A percentile compares a stretch with the other conserved stretches of the same genome.
These are phyloP conservation scores for Rhinella marina DNA, from an alignment of 2,797 vertebrate species.

Conservation along the genomic window DNA sequence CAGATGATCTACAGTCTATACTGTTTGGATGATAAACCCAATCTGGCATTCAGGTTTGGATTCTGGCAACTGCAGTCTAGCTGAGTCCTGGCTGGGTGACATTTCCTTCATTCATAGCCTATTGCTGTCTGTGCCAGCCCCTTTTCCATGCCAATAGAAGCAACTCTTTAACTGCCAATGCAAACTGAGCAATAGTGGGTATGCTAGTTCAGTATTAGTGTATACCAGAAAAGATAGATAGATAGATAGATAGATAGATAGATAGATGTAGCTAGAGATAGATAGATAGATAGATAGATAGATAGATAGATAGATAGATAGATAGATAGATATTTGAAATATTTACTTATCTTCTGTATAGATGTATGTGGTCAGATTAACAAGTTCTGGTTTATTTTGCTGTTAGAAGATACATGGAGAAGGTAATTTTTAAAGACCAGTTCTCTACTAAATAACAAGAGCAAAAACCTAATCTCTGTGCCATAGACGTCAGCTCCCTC, in stretches of 20 bases:
- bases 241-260: too few relatives aligned
- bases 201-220: not conserved
- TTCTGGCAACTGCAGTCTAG: constrained; percentile 18
- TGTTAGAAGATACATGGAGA: not conserved
- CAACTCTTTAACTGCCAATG: not conserved
- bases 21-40: constrained; percentile 32
- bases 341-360: not conserved
- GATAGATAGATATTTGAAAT: too few relatives aligned
- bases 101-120: constrained; percentile 38
- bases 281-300: too few relatives aligned
- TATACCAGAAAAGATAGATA: not conserved
- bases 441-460: not conserved
- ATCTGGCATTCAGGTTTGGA: constrained; percentile 21
- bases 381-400: not conserved
- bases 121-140: constrained; percentile 16
- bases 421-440: not conserved
- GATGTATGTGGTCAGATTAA: not conserved
- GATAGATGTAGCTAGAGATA: not conserved
- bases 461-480: not conserved
- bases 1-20: constrained; percentile 17
- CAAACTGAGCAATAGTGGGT: constrained; percentile 4
- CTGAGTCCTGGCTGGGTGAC: constrained; percentile 33
- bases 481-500: not conserved
- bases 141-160: constrained; percentile 23
- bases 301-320: too few relatives aligned